phyloP scores from a whole-genome alignment of 2,888 invertebrate genomes.

The Polydrusus pterygomalis region DNA sequence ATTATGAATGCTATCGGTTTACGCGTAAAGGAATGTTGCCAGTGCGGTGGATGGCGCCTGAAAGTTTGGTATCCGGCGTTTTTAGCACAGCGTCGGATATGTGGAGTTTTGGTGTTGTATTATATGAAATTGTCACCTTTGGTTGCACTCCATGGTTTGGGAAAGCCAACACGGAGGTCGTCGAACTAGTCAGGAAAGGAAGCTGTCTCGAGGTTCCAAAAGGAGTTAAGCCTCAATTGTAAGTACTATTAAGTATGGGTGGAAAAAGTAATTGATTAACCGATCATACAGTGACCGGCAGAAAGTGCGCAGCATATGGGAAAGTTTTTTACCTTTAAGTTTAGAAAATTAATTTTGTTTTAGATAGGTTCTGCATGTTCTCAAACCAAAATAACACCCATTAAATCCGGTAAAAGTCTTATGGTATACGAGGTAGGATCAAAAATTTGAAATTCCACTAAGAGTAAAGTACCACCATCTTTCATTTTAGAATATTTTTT shows the following conservation, averaged over 20 bases:
- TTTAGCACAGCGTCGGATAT: slow-evolving; percentile 92
- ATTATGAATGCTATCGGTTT: slow-evolving; percentile 92
- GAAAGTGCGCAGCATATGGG: too few species aligned
- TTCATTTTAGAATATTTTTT: too few species aligned
- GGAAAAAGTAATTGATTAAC: too few species aligned
- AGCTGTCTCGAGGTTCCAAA: slow-evolving; percentile 83
- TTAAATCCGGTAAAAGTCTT: too few species aligned
- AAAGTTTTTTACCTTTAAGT: too few species aligned
- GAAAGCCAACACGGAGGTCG: slow-evolving; percentile 88
- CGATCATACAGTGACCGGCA: too few species aligned
- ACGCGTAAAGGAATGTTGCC: slow-evolving; percentile 77
- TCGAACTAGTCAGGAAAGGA: slow-evolving; percentile 86
- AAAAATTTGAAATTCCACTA: too few species aligned
- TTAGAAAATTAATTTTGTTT: too few species aligned
- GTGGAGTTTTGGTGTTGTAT: slow-evolving; percentile 91
- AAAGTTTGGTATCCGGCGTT: slow-evolving; percentile 86
- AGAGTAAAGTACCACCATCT: too few species aligned
- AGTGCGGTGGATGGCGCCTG: slow-evolving; percentile 90
- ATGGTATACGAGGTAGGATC: too few species aligned
- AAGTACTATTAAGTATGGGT: slow-evolving; percentile 71
- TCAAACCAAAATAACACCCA: too few species aligned
- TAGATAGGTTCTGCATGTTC: too few species aligned
- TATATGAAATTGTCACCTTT: slow-evolving; percentile 93
- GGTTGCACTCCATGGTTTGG: slow-evolving; percentile 94
- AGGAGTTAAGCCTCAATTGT: slow-evolving; percentile 87